These are phyloP conservation scores for Dendrolimus punctatus DNA, from an alignment of 1,140 invertebrate species.

Conservation along the genomic window DNA sequence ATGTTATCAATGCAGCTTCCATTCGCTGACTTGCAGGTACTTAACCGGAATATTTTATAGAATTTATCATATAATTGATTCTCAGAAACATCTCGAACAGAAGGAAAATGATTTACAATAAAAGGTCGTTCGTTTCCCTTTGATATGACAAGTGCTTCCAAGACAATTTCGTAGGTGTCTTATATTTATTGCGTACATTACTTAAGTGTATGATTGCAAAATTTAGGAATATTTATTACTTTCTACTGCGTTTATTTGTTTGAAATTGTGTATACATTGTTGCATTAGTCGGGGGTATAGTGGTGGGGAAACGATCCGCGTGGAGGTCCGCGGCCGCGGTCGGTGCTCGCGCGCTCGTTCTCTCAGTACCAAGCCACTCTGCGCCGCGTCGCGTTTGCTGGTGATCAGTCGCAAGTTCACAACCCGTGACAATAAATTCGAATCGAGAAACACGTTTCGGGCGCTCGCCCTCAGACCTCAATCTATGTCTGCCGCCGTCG, in stretches of 20 bases:
- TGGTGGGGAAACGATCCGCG: conserved; percentile 29
- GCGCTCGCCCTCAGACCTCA: conserved; percentile 58
- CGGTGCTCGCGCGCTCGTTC: conserved; percentile 34
- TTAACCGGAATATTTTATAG: no score
- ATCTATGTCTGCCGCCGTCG: conserved; percentile 63
- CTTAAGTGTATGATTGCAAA: not conserved
- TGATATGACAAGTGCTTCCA: no score
- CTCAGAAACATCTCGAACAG: no score
- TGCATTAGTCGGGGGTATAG: conserved; percentile 13
- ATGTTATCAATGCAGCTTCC: no score
- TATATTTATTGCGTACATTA: no score
- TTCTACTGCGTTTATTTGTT: not conserved
- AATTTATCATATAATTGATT: no score
- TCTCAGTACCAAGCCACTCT: conserved; percentile 35
- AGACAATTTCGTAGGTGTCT: no score
- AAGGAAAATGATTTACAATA: no score
- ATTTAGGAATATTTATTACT: not conserved
- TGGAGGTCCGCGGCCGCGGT: conserved; percentile 16
- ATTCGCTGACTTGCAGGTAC: no score
- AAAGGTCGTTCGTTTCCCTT: no score
- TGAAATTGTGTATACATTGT: conserved; percentile 22
- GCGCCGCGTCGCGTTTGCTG: conserved; percentile 50
- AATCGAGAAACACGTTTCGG: conserved; percentile 44
- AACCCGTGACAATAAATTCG: conserved; percentile 68
- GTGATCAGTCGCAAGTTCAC: conserved; percentile 24